phyloP scores from a whole-genome alignment of 1,140 invertebrate species.

The Hydropsyche tenuis region DNA sequence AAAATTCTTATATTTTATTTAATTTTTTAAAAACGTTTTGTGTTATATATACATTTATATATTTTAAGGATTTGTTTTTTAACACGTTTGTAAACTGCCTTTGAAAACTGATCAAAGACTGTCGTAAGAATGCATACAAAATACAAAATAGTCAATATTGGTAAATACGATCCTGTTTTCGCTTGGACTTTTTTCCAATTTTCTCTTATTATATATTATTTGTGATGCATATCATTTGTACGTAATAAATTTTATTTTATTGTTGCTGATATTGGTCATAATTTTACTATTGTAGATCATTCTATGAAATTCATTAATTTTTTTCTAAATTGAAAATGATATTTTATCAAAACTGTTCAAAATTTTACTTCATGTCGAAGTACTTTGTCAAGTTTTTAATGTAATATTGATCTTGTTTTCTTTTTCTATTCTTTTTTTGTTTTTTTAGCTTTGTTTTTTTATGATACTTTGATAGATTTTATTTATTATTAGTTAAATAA shows the following conservation, averaged over 20 bases:
- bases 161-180: background rate
- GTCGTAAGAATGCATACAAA: conserved; percentile 6
- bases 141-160: conserved; percentile 21
- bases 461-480: no score
- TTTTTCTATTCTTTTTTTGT: no score
- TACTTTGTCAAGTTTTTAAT: no score
- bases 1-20: conserved; percentile 18
- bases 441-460: no score
- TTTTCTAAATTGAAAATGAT: no score
- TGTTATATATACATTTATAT: background rate
- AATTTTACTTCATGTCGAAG: no score
- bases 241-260: background rate
- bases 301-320: no score
- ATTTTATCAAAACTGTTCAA: no score
- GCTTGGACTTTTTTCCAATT: background rate
- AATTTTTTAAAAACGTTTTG: conserved; percentile 5
- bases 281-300: background rate
- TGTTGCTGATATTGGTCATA: background rate
- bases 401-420: no score
- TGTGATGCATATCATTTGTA: background rate
- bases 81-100: background rate
- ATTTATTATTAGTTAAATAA: no score
- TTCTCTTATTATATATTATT: background rate
- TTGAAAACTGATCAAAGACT: conserved; percentile 13
- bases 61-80: background rate